These are phyloP conservation scores for Adelognathus sp. DNA, from an alignment of 2,888 invertebrate species.

Conservation along the genomic window DNA sequence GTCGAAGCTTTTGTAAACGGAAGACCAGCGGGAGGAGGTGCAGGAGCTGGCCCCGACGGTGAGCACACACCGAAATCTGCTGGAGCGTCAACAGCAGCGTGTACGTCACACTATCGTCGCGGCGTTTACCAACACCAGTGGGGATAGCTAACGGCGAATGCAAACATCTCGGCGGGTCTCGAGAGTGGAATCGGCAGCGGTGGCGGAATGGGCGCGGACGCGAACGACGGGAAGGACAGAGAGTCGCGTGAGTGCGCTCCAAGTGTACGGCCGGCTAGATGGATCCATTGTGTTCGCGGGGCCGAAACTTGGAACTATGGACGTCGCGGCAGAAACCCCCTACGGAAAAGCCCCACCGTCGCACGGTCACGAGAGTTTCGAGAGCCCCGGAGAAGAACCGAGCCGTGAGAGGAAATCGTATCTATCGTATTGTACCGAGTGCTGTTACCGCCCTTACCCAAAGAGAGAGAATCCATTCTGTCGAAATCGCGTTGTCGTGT, in stretches of 20 bases:
- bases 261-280: constrained; percentile 55
- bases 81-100: constrained; percentile 56
- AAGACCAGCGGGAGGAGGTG: constrained; percentile 40
- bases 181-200: constrained; percentile 55
- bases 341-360: constrained; percentile 40
- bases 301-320: constrained; percentile 61
- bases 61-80: constrained; percentile 34
- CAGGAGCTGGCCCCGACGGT: constrained; percentile 38
- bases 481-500: not conserved
- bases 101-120: constrained; percentile 55
- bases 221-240: constrained; percentile 8
- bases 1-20: constrained; percentile 45
- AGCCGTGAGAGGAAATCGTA: constrained; percentile 49
- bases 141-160: constrained; percentile 55
- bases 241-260: constrained; percentile 57
- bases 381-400: constrained; percentile 44
- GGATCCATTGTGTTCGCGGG: constrained; percentile 57
- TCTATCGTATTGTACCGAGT: constrained; percentile 23
- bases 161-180: constrained; percentile 58
- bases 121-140: constrained; percentile 54
- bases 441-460: constrained; percentile 13
- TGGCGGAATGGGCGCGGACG: constrained; percentile 10
- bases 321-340: constrained; percentile 48
- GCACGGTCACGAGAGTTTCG: constrained; percentile 51
- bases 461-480: constrained; percentile 39